Percentiles rank a stretch among this genome's conserved stretches.
phyloP scores from a whole-genome alignment of 2,797 vertebrate species.

The Propithecus deckenii region DNA sequence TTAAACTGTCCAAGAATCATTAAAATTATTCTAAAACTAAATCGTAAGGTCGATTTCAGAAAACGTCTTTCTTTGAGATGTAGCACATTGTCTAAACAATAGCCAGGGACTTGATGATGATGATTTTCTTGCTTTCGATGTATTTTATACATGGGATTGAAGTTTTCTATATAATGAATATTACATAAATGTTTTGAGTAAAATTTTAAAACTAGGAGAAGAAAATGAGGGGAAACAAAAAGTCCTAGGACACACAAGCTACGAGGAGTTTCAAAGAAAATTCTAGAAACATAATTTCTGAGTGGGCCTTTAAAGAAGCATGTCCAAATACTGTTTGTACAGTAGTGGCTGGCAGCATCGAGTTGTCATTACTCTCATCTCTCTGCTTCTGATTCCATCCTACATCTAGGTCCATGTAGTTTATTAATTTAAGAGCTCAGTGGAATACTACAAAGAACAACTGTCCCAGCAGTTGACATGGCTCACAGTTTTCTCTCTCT shows the following conservation, averaged over 20 bases:
- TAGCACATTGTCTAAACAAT: background rate
- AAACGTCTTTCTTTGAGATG: background rate
- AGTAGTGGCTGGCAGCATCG: background rate
- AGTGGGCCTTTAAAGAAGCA: background rate
- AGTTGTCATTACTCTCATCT: background rate
- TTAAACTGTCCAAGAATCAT: background rate
- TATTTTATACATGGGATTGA: background rate
- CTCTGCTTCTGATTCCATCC: background rate
- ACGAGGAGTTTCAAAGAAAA: background rate
- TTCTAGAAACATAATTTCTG: background rate
- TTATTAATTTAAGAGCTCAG: background rate
- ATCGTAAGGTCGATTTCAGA: background rate
- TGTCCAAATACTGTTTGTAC: background rate
- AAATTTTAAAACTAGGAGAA: conserved; percentile 37
- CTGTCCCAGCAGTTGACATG: background rate
- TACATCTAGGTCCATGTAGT: background rate
- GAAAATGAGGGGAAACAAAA: background rate
- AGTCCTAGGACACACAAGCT: background rate
- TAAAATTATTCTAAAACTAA: conserved; percentile 18
- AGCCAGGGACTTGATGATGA: background rate
- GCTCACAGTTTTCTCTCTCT: conserved; percentile 55
- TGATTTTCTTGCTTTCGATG: background rate
- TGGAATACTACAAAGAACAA: background rate
- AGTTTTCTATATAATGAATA: background rate
- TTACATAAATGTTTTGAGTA: background rate